A percentile compares a stretch with the other conserved stretches of the same genome.
phyloP scores from a whole-genome alignment of 2,888 invertebrate genomes.

The Plemyria rubiginata region DNA sequence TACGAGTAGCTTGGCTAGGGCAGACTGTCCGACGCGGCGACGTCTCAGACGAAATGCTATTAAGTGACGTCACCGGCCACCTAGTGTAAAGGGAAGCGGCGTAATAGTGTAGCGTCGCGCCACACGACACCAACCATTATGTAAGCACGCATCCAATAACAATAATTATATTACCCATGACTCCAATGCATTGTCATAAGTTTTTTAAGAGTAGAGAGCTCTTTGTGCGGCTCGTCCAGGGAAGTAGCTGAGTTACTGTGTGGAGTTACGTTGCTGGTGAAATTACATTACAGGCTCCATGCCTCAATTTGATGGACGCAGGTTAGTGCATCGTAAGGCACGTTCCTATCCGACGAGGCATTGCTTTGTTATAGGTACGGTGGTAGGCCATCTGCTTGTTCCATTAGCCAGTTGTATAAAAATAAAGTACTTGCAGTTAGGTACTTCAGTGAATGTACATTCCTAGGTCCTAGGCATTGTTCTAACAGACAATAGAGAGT shows the following conservation, averaged over 20 bases:
- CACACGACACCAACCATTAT: conserved; percentile 50
- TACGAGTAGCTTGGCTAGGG: conserved; percentile 49
- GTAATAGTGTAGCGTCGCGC: conserved; percentile 49
- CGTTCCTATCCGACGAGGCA: too few relatives aligned
- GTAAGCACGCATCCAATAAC: conserved; percentile 60
- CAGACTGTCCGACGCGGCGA: conserved; percentile 74
- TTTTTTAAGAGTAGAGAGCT: too few relatives aligned
- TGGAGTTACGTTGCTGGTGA: too few relatives aligned
- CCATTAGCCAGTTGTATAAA: too few relatives aligned
- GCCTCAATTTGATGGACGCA: too few relatives aligned
- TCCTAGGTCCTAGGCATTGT: conserved; percentile 38
- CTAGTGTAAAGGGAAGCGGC: conserved; percentile 65
- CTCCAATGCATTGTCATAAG: conserved; percentile 35
- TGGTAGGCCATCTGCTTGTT: too few relatives aligned
- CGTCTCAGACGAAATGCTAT: conserved; percentile 69
- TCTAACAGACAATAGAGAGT: conserved; percentile 42
- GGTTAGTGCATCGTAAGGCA: too few relatives aligned
- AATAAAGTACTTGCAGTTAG: conserved; percentile 25
- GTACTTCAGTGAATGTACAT: conserved; percentile 25
- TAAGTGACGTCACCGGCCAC: conserved; percentile 72
- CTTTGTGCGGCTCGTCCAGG: too few relatives aligned
- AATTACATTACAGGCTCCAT: too few relatives aligned
- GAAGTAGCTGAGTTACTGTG: too few relatives aligned
- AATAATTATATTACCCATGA: conserved; percentile 44
- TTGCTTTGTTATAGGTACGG: too few relatives aligned